Evolutionary conservation across 2,113 vertebrate species (phyloP).

Genomic region (Procavia capensis): DNA sequence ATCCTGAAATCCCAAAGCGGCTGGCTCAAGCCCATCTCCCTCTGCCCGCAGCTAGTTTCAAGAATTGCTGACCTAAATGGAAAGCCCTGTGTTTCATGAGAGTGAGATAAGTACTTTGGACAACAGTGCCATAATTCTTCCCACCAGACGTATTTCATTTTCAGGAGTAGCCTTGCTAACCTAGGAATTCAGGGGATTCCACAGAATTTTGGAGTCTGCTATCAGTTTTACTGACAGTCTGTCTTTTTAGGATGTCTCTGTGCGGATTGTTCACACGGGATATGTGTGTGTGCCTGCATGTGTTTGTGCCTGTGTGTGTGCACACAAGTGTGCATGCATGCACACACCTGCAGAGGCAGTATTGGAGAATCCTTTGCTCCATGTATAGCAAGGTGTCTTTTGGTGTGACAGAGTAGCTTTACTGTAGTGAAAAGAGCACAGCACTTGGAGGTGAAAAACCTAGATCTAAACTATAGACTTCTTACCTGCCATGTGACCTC

Average conservation of each 20-base stretch:
- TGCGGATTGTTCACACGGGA: background rate
- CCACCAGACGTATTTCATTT: slow-evolving; percentile 61
- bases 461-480: background rate
- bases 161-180: slow-evolving; percentile 35
- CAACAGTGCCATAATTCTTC: background rate
- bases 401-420: background rate
- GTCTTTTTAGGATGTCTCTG: background rate
- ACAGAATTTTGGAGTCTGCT: slow-evolving; percentile 49
- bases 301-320: background rate
- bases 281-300: background rate
- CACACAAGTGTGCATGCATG: too few relatives aligned
- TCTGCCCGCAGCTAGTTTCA: background rate
- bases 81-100: slow-evolving; percentile 39
- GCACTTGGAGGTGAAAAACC: background rate
- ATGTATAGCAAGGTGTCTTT: background rate
- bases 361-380: background rate
- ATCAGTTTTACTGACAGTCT: slow-evolving; percentile 4
- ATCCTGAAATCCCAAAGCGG: background rate
- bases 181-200: slow-evolving; percentile 59
- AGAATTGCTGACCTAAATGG: slow-evolving; percentile 3
- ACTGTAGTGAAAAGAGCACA: background rate
- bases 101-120: slow-evolving; percentile 44
- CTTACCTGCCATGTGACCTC: background rate
- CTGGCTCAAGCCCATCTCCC: background rate
- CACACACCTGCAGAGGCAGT: too few relatives aligned